phyloP scores from a whole-genome alignment of 2,113 vertebrate species.

The Daboia siamensis region DNA sequence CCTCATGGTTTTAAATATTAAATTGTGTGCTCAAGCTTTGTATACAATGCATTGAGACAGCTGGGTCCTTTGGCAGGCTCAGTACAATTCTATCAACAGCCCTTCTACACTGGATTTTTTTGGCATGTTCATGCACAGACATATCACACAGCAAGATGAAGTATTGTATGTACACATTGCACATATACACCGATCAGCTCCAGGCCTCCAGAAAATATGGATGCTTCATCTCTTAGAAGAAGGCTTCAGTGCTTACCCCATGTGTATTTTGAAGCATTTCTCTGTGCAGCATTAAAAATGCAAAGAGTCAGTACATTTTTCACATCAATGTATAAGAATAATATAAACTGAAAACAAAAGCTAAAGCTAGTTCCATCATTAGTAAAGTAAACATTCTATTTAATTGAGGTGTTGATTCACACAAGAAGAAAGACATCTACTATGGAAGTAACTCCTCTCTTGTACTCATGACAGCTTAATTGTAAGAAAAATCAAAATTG shows the following conservation, averaged over 20 bases:
- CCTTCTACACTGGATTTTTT: neutral
- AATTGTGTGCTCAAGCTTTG: neutral
- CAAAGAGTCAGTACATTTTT: neutral
- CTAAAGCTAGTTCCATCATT: neutral
- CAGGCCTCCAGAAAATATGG: neutral
- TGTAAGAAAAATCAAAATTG: neutral
- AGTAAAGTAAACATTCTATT: neutral
- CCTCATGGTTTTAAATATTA: neutral
- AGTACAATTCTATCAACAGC: neutral
- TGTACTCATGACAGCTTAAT: neutral
- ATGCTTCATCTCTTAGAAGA: neutral
- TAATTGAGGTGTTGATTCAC: neutral
- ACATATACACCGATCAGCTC: neutral
- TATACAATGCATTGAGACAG: neutral
- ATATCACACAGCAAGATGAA: neutral
- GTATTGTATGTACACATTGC: neutral
- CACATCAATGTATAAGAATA: neutral
- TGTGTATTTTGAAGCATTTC: neutral
- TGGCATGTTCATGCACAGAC: neutral
- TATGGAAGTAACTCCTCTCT: neutral
- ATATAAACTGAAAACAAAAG: neutral
- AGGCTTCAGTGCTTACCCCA: neutral
- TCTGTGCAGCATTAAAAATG: neutral
- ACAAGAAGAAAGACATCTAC: neutral
- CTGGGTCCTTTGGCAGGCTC: neutral